Evolutionary conservation across 2,888 invertebrate genomes (phyloP).

Genomic region (Desoria tigrina): DNA sequence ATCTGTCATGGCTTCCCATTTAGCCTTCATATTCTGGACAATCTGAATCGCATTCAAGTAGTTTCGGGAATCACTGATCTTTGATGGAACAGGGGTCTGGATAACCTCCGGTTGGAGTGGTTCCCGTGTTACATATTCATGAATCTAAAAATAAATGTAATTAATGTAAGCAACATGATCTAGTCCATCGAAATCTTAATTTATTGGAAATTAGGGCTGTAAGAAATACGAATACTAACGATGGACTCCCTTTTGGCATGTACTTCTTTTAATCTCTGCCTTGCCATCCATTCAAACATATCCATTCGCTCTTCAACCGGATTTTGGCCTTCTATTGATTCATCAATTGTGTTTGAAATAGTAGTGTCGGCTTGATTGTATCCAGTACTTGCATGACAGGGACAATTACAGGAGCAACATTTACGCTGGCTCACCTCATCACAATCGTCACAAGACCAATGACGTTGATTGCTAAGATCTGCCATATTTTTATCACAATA

Average conservation of each 20-base stretch:
- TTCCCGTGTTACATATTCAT: not conserved
- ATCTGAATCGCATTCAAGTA: not conserved
- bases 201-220: not conserved
- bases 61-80: not conserved
- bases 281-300: not conserved
- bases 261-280: constrained; percentile 1
- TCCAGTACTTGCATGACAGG: no score
- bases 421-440: no score
- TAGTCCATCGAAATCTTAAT: not conserved
- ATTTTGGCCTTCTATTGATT: not conserved
- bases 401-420: no score
- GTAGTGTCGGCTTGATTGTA: no score
- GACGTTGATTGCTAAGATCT: no score
- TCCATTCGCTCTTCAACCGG: constrained; percentile 1
- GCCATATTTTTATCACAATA: no score
- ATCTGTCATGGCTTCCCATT: not conserved
- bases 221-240: not conserved
- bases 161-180: not conserved
- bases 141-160: not conserved
- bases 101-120: constrained; percentile 3
- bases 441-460: no score
- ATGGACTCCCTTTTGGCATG: not conserved
- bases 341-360: not conserved
- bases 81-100: no score
- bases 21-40: constrained; percentile 7